Conservation (phyloP, 2,797 vertebrate genomes). For the Cichlasoma orientale region DNA sequence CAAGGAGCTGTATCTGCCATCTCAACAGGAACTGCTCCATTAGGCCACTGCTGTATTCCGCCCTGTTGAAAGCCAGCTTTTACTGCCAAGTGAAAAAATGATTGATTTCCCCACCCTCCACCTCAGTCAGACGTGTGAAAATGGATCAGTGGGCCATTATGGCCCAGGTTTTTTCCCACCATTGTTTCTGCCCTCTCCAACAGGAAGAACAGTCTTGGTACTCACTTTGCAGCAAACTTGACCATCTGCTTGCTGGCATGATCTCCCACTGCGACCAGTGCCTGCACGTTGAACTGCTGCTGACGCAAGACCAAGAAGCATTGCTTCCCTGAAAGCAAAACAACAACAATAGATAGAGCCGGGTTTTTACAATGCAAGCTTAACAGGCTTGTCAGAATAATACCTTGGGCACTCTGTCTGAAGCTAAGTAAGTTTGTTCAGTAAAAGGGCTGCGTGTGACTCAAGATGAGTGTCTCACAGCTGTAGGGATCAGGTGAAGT, state of each 20-base stretch:
- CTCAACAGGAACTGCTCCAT: slow-evolving; percentile 74
- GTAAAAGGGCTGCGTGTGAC: not conserved
- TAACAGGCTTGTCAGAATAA: slow-evolving; percentile 23
- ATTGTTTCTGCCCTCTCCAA: slow-evolving; percentile 90
- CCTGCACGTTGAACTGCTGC: slow-evolving; percentile 98
- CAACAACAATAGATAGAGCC: slow-evolving; percentile 41
- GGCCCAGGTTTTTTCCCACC: slow-evolving; percentile 92
- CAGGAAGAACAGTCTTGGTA: slow-evolving; percentile 91
- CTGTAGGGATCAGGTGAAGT: slow-evolving; percentile 50
- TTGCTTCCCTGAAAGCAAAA: slow-evolving; percentile 90
- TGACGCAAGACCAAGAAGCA: slow-evolving; percentile 98
- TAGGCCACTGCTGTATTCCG: slow-evolving; percentile 62
- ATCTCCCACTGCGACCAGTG: slow-evolving; percentile 96
- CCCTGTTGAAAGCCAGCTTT: slow-evolving; percentile 69
- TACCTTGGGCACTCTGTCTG: slow-evolving; percentile 11
- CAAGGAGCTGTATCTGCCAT: slow-evolving; percentile 63
- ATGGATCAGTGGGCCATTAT: slow-evolving; percentile 82
- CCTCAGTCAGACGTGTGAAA: slow-evolving; percentile 86
- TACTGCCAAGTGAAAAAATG: slow-evolving; percentile 77
- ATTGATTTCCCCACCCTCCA: slow-evolving; percentile 62
- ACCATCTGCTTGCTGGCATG: slow-evolving; percentile 99
- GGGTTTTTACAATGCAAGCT: not conserved
- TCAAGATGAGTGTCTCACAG: not conserved
- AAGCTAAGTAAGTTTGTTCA: slow-evolving; percentile 3
- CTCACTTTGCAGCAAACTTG: slow-evolving; percentile 99